Evolutionary conservation across 2,888 invertebrate genomes (phyloP).

Genomic region (Cosmia trapezina): DNA sequence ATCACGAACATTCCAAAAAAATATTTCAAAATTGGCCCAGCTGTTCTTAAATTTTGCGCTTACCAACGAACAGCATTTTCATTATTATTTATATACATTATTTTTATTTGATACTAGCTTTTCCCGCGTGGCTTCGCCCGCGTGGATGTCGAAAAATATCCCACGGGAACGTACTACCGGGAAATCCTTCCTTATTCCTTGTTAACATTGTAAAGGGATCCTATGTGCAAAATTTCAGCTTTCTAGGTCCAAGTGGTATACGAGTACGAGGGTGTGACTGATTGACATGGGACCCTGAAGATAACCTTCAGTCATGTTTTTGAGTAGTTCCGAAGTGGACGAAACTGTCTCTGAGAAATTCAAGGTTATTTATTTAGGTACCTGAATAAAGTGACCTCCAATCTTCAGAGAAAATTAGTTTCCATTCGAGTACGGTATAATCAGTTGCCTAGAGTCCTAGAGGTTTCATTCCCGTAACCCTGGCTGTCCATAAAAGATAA

Average conservation of each 20-base stretch:
- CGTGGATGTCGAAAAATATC: too few relatives aligned
- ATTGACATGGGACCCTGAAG: not conserved
- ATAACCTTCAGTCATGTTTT: not conserved
- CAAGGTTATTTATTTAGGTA: slow-evolving; percentile 16
- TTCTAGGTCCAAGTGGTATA: too few relatives aligned
- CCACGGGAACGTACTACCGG: too few relatives aligned
- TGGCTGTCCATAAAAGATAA: not conserved
- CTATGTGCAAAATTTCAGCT: too few relatives aligned
- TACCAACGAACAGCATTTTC: too few relatives aligned
- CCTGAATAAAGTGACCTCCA: not conserved
- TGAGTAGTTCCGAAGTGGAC: not conserved
- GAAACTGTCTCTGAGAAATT: not conserved
- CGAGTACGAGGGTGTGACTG: not conserved
- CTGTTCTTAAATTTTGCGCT: too few relatives aligned
- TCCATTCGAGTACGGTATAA: slow-evolving; percentile 8
- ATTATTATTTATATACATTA: too few relatives aligned
- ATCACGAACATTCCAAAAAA: not conserved
- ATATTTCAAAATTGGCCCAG: too few relatives aligned
- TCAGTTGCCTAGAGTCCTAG: not conserved
- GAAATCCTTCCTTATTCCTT: too few relatives aligned
- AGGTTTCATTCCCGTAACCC: not conserved
- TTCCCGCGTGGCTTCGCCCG: too few relatives aligned
- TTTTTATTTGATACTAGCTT: too few relatives aligned
- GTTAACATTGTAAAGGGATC: too few relatives aligned
- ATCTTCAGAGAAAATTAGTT: not conserved